Conservation (phyloP, 30 jellyfish, hydroid and myxozoan genomes). For the Nemopilema nomurai region DNA sequence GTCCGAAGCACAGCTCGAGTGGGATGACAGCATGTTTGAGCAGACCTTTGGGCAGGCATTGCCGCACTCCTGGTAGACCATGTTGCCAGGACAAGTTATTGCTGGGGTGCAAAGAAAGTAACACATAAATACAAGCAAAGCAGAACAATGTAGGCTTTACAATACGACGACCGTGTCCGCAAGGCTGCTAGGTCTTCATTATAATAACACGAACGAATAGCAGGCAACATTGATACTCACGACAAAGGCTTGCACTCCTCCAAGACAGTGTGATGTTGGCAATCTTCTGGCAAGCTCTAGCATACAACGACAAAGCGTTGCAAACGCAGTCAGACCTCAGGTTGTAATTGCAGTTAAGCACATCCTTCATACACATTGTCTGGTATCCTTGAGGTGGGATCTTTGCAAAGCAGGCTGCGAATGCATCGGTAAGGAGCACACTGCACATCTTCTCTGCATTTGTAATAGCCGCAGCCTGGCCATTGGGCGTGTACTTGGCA, state of each 20-base stretch:
- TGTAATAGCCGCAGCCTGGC: conserved; percentile 18
- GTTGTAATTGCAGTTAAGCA: conserved; percentile 74
- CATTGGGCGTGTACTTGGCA: conserved; percentile 56
- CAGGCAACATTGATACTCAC: conserved; percentile 71
- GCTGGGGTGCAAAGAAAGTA: conserved; percentile 56
- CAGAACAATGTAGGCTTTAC: too few species aligned
- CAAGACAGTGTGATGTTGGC: conserved; percentile 76
- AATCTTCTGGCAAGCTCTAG: conserved; percentile 79
- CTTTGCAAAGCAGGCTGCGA: conserved; percentile 78
- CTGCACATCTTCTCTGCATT: conserved; percentile 84
- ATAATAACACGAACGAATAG: too few species aligned
- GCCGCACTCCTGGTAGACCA: conserved; percentile 91
- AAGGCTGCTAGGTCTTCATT: too few species aligned
- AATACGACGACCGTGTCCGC: too few species aligned
- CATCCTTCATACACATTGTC: conserved; percentile 91
- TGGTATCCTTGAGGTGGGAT: conserved; percentile 62
- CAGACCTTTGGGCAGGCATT: conserved; percentile 97
- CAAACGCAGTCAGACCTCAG: conserved; percentile 88
- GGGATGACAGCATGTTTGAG: conserved; percentile 64
- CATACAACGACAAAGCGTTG: conserved; percentile 75
- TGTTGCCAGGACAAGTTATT: conserved; percentile 74
- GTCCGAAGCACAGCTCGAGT: conserved; percentile 58
- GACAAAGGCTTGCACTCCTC: conserved; percentile 88
- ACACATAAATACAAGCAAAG: background rate
- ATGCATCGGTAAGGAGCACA: conserved; percentile 67